phyloP scores from a whole-genome alignment of 1,140 invertebrate genomes.

The Gonioctena quinquepunctata region DNA sequence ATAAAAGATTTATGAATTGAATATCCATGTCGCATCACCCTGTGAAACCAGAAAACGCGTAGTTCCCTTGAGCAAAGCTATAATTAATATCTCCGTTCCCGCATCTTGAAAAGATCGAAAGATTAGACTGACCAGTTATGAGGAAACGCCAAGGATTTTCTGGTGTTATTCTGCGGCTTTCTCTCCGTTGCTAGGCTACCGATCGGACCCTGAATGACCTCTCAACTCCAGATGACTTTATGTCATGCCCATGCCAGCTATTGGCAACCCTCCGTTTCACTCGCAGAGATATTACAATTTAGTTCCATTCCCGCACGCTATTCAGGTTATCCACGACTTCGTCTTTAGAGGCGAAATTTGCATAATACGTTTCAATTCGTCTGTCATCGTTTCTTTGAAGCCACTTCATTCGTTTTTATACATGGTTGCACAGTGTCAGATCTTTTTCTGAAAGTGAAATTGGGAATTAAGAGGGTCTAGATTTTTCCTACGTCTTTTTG shows the following conservation, averaged over 20 bases:
- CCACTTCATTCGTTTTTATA: slow-evolving; percentile 24
- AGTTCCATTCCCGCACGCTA: no score
- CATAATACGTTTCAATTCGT: not conserved
- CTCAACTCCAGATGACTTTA: slow-evolving; percentile 46
- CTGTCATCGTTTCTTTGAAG: not conserved
- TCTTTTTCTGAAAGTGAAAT: slow-evolving; percentile 17
- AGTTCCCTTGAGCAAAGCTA: not conserved
- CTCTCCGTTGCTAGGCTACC: slow-evolving; percentile 38
- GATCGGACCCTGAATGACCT: slow-evolving; percentile 44
- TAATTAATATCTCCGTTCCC: not conserved
- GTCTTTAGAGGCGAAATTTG: no score
- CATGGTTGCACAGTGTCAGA: slow-evolving; percentile 16
- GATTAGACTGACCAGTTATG: not conserved
- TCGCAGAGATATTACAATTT: not conserved
- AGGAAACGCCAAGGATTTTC: slow-evolving; percentile 10
- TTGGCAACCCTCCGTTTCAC: not conserved
- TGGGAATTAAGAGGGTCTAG: not conserved
- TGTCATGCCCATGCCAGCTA: slow-evolving; percentile 33
- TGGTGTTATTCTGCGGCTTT: slow-evolving; percentile 7
- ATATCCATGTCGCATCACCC: no score
- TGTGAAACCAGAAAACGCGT: not conserved
- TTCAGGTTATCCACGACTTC: no score
- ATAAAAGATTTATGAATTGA: no score
- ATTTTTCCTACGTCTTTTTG: not conserved
- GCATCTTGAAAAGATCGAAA: not conserved